Evolutionary conservation across 2,113 vertebrate species (phyloP), one percentile per base, ranked within the genome.

Genomic region (Tauraco erythrolophus): DNA sequence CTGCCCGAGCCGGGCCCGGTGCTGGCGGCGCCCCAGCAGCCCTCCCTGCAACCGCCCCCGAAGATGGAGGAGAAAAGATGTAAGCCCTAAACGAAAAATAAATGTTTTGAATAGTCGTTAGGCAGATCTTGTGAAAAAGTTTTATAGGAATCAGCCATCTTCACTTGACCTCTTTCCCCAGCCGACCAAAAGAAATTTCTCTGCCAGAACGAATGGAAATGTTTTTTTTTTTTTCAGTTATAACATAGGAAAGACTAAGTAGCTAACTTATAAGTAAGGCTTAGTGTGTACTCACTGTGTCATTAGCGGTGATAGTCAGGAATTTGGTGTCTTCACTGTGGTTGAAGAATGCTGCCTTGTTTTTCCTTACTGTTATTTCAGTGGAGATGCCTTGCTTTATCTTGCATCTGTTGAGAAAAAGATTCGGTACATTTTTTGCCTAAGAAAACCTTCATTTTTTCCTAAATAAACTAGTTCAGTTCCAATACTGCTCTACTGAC

Each of bases 61-160:
- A 90, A 85, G 41, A 98, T 98, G 98, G 98, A 96, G 81, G 78
- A 94, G 90, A 69, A 95, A 72, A 98, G 74, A 92, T 90, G 98
- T 98, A 97, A 84, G 98, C 89, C 35, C 65, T 54, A 4, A 78
- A 72, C 78, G 81, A 30, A 76, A 48, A 10, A 41, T 11, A 25
- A 27, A 14, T 11, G 28, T 24, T 84, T 75, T 12, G 24, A 35
- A 19, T 50, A 22, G 56, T 24, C 46, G 5, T 23, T 61, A 7
- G 19, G 31, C 74, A 66, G 27, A 9, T 56, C 10, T 35, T 57
- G 48, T 56, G 28, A 37, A 21, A 64, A 76, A 48, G 30, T 23
- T 69, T 43, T 94, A 35, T 80, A 68, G 25, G 57, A 70, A 15
- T 70, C 14, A 8, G 0, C 6, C 43, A 5, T 23, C 35, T 50